Conservation (phyloP, 2,113 vertebrate genomes). For the Mus pahari region DNA sequence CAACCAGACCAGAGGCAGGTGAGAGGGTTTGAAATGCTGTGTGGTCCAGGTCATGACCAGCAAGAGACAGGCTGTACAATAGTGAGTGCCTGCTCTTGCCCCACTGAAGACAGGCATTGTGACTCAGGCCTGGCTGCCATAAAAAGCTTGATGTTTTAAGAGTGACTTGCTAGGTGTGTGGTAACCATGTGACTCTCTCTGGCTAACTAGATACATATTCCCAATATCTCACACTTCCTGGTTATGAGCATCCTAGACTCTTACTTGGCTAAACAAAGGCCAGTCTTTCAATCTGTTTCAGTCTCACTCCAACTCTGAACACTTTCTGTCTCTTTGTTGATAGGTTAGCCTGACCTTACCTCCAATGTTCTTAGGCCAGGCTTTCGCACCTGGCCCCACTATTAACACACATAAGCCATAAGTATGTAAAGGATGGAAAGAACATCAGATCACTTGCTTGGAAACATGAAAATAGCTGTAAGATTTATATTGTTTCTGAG, state of each 20-base stretch:
- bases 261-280: neutral
- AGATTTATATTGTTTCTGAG: neutral
- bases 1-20: slow-evolving; percentile 2
- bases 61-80: neutral
- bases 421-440: slow-evolving; percentile 16
- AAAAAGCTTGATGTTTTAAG: neutral
- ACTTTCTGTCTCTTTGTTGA: slow-evolving; percentile 7
- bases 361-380: neutral
- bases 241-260: neutral
- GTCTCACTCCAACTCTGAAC: neutral
- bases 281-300: neutral
- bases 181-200: neutral
- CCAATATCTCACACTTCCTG: neutral
- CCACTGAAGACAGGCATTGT: neutral
- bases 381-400: neutral
- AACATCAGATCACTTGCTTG: neutral
- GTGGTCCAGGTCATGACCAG: neutral
- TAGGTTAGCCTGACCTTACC: neutral
- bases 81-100: neutral
- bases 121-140: neutral
- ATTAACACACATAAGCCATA: slow-evolving; percentile 16
- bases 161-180: neutral
- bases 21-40: neutral
- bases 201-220: neutral
- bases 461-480: neutral